Base-by-base conservation (phyloP, 2,113 vertebrate species). In the Cochlearius cochlearius region DNA sequence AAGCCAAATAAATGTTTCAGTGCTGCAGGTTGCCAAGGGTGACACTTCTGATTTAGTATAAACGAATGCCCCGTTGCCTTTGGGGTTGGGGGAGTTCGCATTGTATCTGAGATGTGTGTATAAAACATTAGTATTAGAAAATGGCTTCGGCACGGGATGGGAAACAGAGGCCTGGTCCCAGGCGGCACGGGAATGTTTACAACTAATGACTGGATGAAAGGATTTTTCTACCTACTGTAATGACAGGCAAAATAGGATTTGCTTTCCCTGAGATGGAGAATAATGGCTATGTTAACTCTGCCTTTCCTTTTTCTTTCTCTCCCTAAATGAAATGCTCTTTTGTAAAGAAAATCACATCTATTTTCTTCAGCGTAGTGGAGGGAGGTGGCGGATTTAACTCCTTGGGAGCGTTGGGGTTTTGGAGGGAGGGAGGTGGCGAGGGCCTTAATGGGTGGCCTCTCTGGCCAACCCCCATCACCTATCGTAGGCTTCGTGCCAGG, bases 21-120 rank as follows among this genome's bases (percentile, higher is more conserved):
- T 98, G 99, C 99, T 98, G 98, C 99, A 98, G 98, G 98, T 99
- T 99, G 99, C 99, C 99, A 99, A 98, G 98, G 99, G 99, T 99
- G 99, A 99, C 99, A 99, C 98, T 98, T 99, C 98, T 99, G 99
- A 99, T 99, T 99, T 99, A 99, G 99, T 99, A 99, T 99, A 99
- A 99, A 99, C 98, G 99, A 99, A 99, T 98, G 99, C 99, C 99
- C 99, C 98, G 96, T 98, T 99, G 99, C 99, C 99, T 98, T 98
- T 98, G 98, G 99, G 99, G 98, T 98, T 98, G 98, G 92, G 98
- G 95, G 98, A 98, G 98, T 97, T 98, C 82, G 94, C 97, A 98
- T 97, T 98, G 98, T 98, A 98, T 97, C 98, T 94, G 98, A 98
- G 98, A 98, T 97, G 98, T 98, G 98, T 98, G 97, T 98, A 98